phyloP scores from a whole-genome alignment of 2,888 invertebrate species.

The Lasioglossum villosulum region DNA sequence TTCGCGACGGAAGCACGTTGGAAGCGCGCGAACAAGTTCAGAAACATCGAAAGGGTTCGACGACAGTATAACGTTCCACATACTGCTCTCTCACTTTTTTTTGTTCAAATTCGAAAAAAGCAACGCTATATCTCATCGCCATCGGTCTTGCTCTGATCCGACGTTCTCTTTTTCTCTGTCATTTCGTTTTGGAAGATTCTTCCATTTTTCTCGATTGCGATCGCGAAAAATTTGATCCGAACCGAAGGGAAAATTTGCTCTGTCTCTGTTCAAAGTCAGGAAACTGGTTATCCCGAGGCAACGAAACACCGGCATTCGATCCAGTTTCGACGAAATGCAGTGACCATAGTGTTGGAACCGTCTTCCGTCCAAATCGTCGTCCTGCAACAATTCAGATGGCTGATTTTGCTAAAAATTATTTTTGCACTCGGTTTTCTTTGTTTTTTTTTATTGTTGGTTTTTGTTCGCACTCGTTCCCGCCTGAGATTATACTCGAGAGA shows the following conservation, averaged over 20 bases:
- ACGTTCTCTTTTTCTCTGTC: not conserved
- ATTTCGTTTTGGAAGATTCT: conserved; percentile 12
- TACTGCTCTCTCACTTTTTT: conserved; percentile 42
- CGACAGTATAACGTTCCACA: conserved; percentile 47
- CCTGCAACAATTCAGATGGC: conserved; percentile 68
- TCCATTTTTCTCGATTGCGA: conserved; percentile 6
- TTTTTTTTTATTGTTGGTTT: not conserved
- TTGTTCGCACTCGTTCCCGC: conserved; percentile 4
- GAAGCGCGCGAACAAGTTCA: conserved; percentile 7
- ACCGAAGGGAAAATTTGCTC: not conserved
- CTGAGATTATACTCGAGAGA: conserved; percentile 9
- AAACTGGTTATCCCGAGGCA: conserved; percentile 44
- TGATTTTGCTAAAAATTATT: conserved; percentile 60
- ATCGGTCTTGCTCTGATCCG: not conserved
- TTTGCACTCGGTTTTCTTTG: not conserved
- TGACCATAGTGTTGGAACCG: conserved; percentile 47
- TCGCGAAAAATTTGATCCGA: not conserved
- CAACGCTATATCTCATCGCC: not conserved
- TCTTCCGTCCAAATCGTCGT: conserved; percentile 62
- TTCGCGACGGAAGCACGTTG: conserved; percentile 22
- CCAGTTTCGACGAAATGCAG: conserved; percentile 47
- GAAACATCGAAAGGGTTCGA: conserved; percentile 48
- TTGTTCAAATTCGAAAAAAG: not conserved
- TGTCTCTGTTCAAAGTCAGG: not conserved
- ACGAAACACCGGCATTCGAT: conserved; percentile 48